phyloP scores from a whole-genome alignment of 2,888 invertebrate genomes.

The Dynastes grantii region DNA sequence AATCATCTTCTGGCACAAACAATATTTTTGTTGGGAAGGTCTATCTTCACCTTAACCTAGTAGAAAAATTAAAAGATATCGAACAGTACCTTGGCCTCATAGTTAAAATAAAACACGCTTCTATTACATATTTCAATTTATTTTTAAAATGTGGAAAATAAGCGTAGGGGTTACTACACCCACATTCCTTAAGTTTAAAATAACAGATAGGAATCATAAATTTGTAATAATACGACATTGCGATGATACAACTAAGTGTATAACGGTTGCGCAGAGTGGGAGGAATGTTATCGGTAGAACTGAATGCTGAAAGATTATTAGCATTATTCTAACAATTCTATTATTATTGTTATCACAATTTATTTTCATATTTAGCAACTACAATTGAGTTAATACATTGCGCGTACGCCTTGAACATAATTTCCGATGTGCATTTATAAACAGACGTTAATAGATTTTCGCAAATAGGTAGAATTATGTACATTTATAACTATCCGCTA shows the following conservation, averaged over 20 bases:
- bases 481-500: too few relatives aligned
- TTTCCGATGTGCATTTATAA: too few relatives aligned
- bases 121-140: conserved; percentile 39
- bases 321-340: too few relatives aligned
- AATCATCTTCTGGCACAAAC: too few relatives aligned
- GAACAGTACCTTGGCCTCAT: conserved; percentile 31
- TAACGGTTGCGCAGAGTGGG: neutral
- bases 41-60: neutral
- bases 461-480: neutral
- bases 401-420: too few relatives aligned
- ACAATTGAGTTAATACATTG: too few relatives aligned
- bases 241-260: conserved; percentile 9
- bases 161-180: neutral
- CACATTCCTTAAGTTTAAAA: conserved; percentile 14
- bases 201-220: conserved; percentile 18
- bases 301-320: neutral
- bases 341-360: too few relatives aligned
- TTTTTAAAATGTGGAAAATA: conserved; percentile 41
- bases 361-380: too few relatives aligned
- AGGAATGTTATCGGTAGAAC: neutral
- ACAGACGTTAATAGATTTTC: too few relatives aligned
- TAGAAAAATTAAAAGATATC: conserved; percentile 21
- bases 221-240: conserved; percentile 22
- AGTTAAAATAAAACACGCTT: conserved; percentile 18
- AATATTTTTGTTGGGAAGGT: neutral